These are phyloP conservation scores for Otus scops DNA, from an alignment of 2,797 vertebrate species.

Conservation along the genomic window DNA sequence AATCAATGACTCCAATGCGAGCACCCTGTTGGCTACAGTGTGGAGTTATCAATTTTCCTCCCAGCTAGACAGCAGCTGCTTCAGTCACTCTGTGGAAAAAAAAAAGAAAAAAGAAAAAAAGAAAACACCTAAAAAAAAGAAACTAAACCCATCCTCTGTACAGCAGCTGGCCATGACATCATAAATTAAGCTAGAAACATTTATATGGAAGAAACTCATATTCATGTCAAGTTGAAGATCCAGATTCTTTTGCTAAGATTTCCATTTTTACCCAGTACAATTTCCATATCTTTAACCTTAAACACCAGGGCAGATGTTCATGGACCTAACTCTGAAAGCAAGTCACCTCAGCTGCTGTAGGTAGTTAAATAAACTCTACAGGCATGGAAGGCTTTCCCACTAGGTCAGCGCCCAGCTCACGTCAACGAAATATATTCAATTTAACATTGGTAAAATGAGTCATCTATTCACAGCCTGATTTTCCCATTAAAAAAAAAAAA, in stretches of 20 bases:
- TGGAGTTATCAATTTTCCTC: constrained; percentile 21
- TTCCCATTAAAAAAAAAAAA: not conserved
- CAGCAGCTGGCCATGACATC: not conserved
- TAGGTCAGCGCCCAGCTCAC: not conserved
- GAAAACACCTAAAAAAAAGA: not conserved
- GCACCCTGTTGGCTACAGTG: not conserved
- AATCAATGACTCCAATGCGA: not conserved
- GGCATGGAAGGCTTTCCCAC: not conserved
- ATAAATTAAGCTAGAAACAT: not conserved
- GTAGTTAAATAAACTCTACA: not conserved
- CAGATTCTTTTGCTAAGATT: not conserved
- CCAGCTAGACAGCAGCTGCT: constrained; percentile 9
- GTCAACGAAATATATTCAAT: not conserved
- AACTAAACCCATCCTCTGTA: not conserved
- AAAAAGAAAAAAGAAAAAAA: not conserved
- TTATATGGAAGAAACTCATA: not conserved
- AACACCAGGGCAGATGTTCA: too few species aligned
- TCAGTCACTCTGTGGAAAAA: not conserved
- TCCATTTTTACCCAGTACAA: not conserved
- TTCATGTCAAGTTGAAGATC: not conserved
- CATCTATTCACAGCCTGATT: not conserved
- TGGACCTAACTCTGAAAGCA: too few species aligned
- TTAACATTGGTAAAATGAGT: not conserved
- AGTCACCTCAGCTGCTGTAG: not conserved
- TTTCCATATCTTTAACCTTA: not conserved